A percentile compares a stretch with the other conserved stretches of the same genome.
phyloP scores from a whole-genome alignment of 2,113 vertebrate species.

The Eulemur rufifrons region DNA sequence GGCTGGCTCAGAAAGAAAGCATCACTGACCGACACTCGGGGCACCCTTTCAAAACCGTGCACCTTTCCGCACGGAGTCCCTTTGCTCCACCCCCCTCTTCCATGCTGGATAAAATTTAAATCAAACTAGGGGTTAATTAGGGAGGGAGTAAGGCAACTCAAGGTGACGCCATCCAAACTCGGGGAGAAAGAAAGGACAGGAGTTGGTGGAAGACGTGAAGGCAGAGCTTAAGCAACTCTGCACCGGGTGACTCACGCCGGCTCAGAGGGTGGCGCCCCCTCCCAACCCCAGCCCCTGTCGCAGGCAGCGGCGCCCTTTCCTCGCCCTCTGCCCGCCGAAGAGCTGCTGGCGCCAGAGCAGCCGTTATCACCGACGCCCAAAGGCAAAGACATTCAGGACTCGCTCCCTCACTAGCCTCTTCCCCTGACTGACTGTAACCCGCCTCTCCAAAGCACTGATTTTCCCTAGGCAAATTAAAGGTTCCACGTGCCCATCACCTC shows the following conservation, averaged over 20 bases:
- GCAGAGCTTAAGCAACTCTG: neutral
- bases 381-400: neutral
- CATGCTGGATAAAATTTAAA: neutral
- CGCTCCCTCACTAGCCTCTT: neutral
- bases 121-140: neutral
- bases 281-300: neutral
- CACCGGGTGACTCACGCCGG: neutral
- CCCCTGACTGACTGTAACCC: neutral
- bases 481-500: neutral
- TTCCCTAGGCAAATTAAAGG: neutral
- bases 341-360: neutral
- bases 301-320: neutral
- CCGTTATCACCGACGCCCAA: neutral
- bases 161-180: neutral
- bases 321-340: neutral
- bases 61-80: neutral
- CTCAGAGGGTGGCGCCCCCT: neutral
- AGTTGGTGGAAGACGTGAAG: neutral
- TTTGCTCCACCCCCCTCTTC: neutral
- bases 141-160: neutral
- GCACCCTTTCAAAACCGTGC: neutral
- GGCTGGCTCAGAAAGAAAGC: neutral
- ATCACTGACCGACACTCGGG: neutral
- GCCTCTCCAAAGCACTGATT: neutral
- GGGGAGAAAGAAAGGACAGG: neutral